These are phyloP conservation scores for Odontamblyopus rebecca DNA, from an alignment of 2,797 vertebrate species.

Conservation along the genomic window DNA sequence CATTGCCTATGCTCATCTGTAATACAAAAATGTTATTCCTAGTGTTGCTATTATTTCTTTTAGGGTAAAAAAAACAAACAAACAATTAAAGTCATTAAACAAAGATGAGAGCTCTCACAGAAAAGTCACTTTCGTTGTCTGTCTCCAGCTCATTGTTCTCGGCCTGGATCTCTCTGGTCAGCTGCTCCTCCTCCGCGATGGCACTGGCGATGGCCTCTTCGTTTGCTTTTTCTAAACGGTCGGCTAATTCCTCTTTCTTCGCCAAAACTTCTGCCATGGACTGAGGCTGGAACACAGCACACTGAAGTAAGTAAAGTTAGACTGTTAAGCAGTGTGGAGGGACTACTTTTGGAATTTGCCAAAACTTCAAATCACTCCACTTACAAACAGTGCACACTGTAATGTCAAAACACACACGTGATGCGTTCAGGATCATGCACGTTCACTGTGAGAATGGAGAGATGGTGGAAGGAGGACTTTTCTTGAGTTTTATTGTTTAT, in stretches of 20 bases:
- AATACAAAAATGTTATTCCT: slow-evolving; percentile 12
- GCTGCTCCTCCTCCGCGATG: slow-evolving; percentile 96
- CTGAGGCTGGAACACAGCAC: slow-evolving; percentile 76
- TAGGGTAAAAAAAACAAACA: background rate
- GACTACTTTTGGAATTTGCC: background rate
- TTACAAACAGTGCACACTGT: slow-evolving; percentile 50
- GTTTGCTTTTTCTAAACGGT: slow-evolving; percentile 94
- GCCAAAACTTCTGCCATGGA: slow-evolving; percentile 98
- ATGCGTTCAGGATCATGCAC: slow-evolving; percentile 78
- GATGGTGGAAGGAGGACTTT: slow-evolving; percentile 66
- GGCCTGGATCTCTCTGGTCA: slow-evolving; percentile 95
- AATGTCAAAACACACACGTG: slow-evolving; percentile 63
- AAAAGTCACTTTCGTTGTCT: slow-evolving; percentile 93
- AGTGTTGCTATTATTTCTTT: background rate
- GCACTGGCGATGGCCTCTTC: slow-evolving; percentile 99
- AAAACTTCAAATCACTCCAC: slow-evolving; percentile 42
- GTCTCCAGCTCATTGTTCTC: slow-evolving; percentile 94
- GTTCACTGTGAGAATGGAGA: slow-evolving; percentile 72
- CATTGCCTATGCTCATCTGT: slow-evolving; percentile 85
- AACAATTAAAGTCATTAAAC: slow-evolving; percentile 3
- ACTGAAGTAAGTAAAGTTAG: slow-evolving; percentile 1
- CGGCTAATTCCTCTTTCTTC: slow-evolving; percentile 96
- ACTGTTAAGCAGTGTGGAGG: background rate
- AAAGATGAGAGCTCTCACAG: slow-evolving; percentile 76
- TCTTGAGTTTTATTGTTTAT: slow-evolving; percentile 1